Conservation (phyloP, 64 coral and sea anemone genomes). For the Stylophora pistillata region DNA sequence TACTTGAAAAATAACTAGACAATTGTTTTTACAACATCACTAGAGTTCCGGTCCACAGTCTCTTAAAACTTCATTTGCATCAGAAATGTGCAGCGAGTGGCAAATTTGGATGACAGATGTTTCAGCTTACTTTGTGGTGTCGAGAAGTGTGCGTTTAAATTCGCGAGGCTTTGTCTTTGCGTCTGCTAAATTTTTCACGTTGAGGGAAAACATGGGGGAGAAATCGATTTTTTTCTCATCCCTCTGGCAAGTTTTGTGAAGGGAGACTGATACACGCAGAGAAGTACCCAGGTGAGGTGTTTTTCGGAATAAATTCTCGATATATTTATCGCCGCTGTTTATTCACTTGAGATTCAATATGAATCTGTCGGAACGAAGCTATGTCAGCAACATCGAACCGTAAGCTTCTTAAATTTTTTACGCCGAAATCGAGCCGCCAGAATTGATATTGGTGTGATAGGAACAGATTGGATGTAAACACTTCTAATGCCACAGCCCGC, state of each 20-base stretch:
- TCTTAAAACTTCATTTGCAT: conserved; percentile 38
- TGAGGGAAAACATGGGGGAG: background rate
- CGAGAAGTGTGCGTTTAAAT: conserved; percentile 9
- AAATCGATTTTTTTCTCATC: background rate
- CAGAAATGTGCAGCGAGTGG: background rate
- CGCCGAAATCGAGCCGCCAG: background rate
- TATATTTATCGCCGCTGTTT: background rate
- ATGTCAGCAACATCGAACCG: background rate
- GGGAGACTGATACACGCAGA: background rate
- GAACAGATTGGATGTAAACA: no score
- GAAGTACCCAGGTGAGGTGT: background rate
- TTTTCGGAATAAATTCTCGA: background rate
- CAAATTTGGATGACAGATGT: conserved; percentile 27
- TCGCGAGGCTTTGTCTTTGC: background rate
- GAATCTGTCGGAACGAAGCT: background rate
- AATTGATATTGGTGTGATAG: background rate
- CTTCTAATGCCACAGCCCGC: no score
- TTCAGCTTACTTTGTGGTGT: background rate
- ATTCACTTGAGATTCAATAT: background rate
- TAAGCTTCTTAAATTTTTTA: background rate
- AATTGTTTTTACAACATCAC: conserved; percentile 18
- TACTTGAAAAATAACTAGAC: conserved; percentile 26
- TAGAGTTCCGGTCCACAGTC: background rate
- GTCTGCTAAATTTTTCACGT: background rate
- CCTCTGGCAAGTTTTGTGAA: background rate